A percentile compares a stretch with the other conserved stretches of the same genome.
Evolutionary conservation across 2,797 vertebrate species (phyloP).

Genomic region (Mus spretus): DNA sequence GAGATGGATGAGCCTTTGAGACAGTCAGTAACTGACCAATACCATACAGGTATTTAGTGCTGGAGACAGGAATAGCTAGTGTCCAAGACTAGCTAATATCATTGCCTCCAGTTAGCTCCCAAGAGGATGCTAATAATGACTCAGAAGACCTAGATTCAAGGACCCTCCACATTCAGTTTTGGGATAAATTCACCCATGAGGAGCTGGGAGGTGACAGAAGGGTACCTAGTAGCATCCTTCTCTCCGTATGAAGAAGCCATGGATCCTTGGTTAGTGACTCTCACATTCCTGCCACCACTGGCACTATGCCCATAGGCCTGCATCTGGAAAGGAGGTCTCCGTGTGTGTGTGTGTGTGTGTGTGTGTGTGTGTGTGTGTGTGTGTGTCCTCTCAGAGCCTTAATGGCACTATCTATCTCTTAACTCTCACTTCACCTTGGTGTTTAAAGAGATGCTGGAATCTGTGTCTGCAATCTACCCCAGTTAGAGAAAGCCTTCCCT

Average conservation of each 20-base stretch:
- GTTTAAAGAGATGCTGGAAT: neutral
- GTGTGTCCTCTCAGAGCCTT: accelerated
- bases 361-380: no score
- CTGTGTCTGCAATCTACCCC: neutral
- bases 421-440: neutral
- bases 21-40: neutral
- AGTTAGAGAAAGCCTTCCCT: neutral
- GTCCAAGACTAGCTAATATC: neutral
- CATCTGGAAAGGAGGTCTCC: neutral
- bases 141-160: neutral
- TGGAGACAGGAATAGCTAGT: neutral
- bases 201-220: neutral
- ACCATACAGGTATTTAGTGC: neutral
- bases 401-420: neutral
- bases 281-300: no score
- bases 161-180: neutral
- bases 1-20: neutral
- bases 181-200: neutral
- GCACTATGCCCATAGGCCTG: accelerated
- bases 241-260: accelerated
- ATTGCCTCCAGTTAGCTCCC: neutral
- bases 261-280: neutral
- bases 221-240: neutral
- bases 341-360: no score
- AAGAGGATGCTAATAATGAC: neutral